Percentiles rank a stretch among this genome's conserved stretches.
Evolutionary conservation across 1,140 invertebrate genomes (phyloP).

Genomic region (Bombyx mandarina): DNA sequence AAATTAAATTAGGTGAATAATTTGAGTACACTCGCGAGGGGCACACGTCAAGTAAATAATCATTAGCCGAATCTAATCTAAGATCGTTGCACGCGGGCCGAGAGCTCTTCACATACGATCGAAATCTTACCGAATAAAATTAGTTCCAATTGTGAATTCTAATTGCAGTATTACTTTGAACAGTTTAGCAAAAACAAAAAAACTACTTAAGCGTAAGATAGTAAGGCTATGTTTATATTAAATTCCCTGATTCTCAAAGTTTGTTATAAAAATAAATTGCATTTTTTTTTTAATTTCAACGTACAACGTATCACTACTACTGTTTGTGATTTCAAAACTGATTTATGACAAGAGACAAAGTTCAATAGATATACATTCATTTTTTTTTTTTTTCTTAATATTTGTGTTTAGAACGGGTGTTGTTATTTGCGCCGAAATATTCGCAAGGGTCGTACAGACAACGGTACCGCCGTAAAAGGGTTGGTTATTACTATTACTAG

Average conservation of each 20-base stretch:
- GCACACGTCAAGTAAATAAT: conserved; percentile 46
- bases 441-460: conserved; percentile 61
- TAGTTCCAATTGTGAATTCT: conserved; percentile 5
- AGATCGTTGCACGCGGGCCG: conserved; percentile 20
- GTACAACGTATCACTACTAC: conserved; percentile 42
- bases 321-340: conserved; percentile 58
- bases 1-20: conserved; percentile 52
- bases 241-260: background rate
- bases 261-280: background rate
- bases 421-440: conserved; percentile 64
- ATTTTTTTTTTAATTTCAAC: conserved; percentile 33
- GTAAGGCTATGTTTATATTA: background rate
- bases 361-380: conserved; percentile 29
- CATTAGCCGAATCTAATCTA: conserved; percentile 38
- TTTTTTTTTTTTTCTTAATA: conserved; percentile 60
- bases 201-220: background rate
- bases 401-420: conserved; percentile 65
- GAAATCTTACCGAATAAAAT: too few relatives aligned
- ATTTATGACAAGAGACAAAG: conserved; percentile 62
- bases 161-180: conserved; percentile 8
- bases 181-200: background rate
- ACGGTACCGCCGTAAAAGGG: conserved; percentile 46
- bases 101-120: conserved; percentile 17
- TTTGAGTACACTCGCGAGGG: conserved; percentile 30
- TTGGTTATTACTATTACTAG: conserved; percentile 60